Conservation (phyloP, 2,797 vertebrate genomes). For the Lepilemur septentrionalis region DNA sequence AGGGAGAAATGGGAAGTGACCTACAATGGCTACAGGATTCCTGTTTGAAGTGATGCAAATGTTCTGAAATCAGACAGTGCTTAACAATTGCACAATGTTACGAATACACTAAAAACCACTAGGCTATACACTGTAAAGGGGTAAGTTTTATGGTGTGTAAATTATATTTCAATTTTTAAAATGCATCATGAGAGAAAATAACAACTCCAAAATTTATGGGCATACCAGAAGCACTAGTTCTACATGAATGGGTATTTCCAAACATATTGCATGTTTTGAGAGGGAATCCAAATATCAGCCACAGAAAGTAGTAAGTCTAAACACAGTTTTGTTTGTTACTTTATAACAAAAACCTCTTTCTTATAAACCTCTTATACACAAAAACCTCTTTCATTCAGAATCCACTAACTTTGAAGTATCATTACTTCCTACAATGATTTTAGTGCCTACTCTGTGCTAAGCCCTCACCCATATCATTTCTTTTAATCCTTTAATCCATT, state of each 20-base stretch:
- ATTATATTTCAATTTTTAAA: background rate
- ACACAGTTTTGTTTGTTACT: background rate
- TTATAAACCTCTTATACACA: background rate
- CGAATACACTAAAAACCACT: background rate
- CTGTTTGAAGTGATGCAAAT: background rate
- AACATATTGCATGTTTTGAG: background rate
- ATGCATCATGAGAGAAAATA: background rate
- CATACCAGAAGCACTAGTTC: background rate
- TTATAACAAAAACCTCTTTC: background rate
- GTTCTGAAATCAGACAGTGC: background rate
- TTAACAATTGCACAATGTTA: background rate
- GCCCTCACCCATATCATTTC: background rate
- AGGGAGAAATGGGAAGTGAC: background rate
- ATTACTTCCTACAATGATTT: background rate
- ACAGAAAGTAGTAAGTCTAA: background rate
- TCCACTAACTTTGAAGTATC: background rate
- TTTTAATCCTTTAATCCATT: background rate
- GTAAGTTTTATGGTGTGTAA: background rate
- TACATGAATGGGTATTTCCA: background rate
- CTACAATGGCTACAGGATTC: background rate
- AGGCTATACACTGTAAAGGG: background rate
- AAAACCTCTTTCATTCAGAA: background rate
- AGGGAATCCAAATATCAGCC: background rate
- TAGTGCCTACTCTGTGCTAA: background rate
- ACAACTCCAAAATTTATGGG: background rate